phyloP scores from a whole-genome alignment of 2,797 vertebrate genomes.

The Bryconaethiops microstoma region DNA sequence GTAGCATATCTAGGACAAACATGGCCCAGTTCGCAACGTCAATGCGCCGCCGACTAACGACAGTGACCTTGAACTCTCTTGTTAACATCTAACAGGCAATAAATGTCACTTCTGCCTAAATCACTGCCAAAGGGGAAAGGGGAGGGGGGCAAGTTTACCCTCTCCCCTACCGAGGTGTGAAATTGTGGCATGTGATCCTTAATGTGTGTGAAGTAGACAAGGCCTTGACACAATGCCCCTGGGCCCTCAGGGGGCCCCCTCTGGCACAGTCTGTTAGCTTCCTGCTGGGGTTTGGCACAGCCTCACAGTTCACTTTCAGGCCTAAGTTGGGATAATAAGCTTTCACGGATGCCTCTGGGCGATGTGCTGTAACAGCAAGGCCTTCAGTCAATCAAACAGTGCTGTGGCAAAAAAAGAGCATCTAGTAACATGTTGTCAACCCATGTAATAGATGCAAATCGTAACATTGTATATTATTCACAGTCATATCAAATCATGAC shows the following conservation, averaged over 20 bases:
- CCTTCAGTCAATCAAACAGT: constrained; percentile 66
- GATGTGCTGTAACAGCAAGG: constrained; percentile 49
- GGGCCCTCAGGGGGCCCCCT: constrained; percentile 68
- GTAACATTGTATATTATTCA: not conserved
- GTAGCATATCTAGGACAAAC: constrained; percentile 1
- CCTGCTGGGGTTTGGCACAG: constrained; percentile 71
- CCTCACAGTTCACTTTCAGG: constrained; percentile 69
- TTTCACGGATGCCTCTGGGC: constrained; percentile 64
- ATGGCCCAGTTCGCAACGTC: not conserved
- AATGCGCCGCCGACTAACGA: constrained; percentile 24
- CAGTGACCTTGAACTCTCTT: constrained; percentile 77
- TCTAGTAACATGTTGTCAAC: not conserved
- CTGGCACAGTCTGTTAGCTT: constrained; percentile 75
- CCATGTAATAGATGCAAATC: no score
- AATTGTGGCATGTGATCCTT: constrained; percentile 84
- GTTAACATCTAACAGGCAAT: constrained; percentile 69
- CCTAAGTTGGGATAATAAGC: constrained; percentile 71
- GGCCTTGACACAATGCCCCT: constrained; percentile 77
- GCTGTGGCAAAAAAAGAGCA: not conserved
- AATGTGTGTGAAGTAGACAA: constrained; percentile 84
- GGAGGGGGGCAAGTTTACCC: constrained; percentile 46
- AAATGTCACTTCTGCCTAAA: constrained; percentile 76
- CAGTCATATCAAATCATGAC: not conserved
- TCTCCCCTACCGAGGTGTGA: constrained; percentile 79
- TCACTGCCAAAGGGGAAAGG: constrained; percentile 61